Base-by-base conservation (phyloP, 2,888 invertebrate species). In the Epinotia demarniana region DNA sequence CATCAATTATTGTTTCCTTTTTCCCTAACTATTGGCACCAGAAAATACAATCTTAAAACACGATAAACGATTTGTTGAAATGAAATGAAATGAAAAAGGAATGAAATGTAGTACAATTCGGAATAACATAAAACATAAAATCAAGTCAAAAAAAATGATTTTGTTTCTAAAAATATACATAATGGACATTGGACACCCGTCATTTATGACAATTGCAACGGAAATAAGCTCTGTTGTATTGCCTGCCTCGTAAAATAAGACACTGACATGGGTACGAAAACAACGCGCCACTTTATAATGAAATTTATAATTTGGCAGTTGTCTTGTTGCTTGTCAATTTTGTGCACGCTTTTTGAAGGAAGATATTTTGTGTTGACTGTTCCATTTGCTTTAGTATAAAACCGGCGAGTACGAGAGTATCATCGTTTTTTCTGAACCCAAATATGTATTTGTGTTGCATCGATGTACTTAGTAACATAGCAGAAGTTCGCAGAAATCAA, bases 141-240 rank as follows among this genome's bases (percentile, higher is more conserved):
- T 5, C 5, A 49, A 49, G 49, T 16, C 16, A 1, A 53, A 53
- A n/a, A 53, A n/a, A 5, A 6, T 18, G 4, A 19, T 61, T 57
- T 19, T 71, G 2, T 39, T 53, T 16, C 16, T 2, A n/a, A 62
- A 62, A 55, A 63, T 49, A 19, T 62, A 39, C 12, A 3, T 27
- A 27, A 27, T 27, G 12, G 53, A 61, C 33, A n/a, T 33, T 27
- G 12, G 53, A 61, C 33, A n/a, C 49, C 4, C 39, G 62, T 39
- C 71, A 55, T 71, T 55, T 19, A 53, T 55, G 55, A 12, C 3
- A 19, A 13, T 3, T 57, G 19, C 57, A 43, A 18, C 43, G 43
- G 55, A 72, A 72, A 72, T 72, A 57, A 23, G 55, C 71, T 63
- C 11, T 55, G 23, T 12, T 55, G 18, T 62, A 19, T 19, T 55